Evolutionary conservation across 2,797 vertebrate genomes (phyloP), one percentile per base, ranked within the genome.

Genomic region (Jordanella pulchra): DNA sequence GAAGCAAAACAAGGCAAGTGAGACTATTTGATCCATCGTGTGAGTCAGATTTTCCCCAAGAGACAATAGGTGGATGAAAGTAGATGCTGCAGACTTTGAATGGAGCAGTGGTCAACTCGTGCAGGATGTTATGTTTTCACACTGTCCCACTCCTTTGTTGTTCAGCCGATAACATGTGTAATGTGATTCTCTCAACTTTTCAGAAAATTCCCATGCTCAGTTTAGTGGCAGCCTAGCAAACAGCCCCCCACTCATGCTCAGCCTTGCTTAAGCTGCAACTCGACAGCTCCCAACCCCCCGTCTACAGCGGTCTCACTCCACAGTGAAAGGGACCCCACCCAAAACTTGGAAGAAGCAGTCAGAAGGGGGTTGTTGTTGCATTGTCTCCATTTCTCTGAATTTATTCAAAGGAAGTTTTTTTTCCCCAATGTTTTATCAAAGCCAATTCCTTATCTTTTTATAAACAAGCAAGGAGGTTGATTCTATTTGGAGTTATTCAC

Each of bases 301-400:
- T 68, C 67, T 25, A 84, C 75, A 71, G 50, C 70, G 71, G 67
- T 72, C 78, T 76, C 77, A 77, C 74, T 80, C 72, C 79, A 81
- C 86, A 87, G 76, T 44, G 61, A 82, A 76, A 86, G 75, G 83
- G 85, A 91, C 92, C 90, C 89, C 90, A 91, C 91, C 89, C 91
- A 90, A 86, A 86, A 87, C 80, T 78, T 73, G 66, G 67, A 86
- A 76, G 80, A 77, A 71, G 61, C 77, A 80, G 82, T 88, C 75
- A 89, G 79, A 83, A 77, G 82, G 68, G 77, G 75, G 76, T 83
- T 87, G 80, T 87, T 87, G 87, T 77, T 89, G 64, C 54, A 23
- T 55, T 73, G 30, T 58, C 50, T 68, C 47, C 35, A 10, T 44
- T 69, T 25, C 55, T 61, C n/a, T 69, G 23, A 63, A 45, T 76